These are phyloP conservation scores for Hycleus cichorii DNA, from an alignment of 1,140 invertebrate genomes.

Conservation along the genomic window DNA sequence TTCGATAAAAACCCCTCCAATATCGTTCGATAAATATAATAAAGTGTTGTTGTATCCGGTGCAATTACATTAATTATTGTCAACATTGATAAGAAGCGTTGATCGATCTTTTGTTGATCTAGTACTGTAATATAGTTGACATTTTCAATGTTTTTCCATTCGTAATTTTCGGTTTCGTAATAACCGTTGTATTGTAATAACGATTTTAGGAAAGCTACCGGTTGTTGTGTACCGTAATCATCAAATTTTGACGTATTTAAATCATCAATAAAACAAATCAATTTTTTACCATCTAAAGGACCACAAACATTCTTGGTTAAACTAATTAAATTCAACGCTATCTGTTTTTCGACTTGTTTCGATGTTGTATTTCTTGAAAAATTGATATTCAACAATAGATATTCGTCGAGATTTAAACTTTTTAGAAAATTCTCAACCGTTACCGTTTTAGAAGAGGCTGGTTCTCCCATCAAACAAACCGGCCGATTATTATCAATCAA, in stretches of 20 bases:
- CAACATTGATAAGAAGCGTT: conserved; percentile 83
- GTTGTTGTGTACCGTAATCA: conserved; percentile 86
- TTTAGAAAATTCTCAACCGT: conserved; percentile 75
- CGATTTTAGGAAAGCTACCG: conserved; percentile 81
- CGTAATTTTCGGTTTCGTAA: conserved; percentile 81
- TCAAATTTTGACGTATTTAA: conserved; percentile 88
- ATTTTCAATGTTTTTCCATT: conserved; percentile 84
- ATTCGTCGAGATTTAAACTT: conserved; percentile 57
- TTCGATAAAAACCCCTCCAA: conserved; percentile 64
- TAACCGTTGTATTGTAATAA: conserved; percentile 78
- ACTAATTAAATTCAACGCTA: conserved; percentile 82
- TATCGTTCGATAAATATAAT: conserved; percentile 79
- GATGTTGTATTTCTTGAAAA: conserved; percentile 86
- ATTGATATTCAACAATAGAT: conserved; percentile 71
- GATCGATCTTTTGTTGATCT: conserved; percentile 82
- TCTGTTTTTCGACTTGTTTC: conserved; percentile 76
- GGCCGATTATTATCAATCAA: conserved; percentile 62
- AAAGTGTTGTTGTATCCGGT: conserved; percentile 66
- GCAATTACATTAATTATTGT: conserved; percentile 78
- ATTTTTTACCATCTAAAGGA: conserved; percentile 75
- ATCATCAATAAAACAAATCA: conserved; percentile 86
- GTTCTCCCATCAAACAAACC: conserved; percentile 78
- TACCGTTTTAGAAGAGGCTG: conserved; percentile 85
- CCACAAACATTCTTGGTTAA: conserved; percentile 83
- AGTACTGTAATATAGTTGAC: conserved; percentile 70